These are phyloP conservation scores for Hoplias malabaricus DNA, from an alignment of 2,113 vertebrate species.

Conservation along the genomic window DNA sequence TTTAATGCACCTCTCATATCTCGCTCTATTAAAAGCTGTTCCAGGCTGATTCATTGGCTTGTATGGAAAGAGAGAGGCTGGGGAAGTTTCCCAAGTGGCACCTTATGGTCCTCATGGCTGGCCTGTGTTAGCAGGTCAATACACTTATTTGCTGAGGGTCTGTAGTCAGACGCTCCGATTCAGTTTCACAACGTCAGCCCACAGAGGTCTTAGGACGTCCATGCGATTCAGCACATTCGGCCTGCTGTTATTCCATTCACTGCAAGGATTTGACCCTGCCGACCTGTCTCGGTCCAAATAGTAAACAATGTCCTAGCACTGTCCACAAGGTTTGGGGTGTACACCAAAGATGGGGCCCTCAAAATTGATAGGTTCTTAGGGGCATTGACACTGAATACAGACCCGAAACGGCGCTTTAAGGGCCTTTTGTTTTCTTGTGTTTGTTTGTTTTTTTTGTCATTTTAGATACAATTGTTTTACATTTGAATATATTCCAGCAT, in stretches of 20 bases:
- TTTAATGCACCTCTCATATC: slow-evolving; percentile 16
- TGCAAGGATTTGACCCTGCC: slow-evolving; percentile 22
- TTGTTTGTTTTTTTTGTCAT: too few species aligned
- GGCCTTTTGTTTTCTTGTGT: too few species aligned
- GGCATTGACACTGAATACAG: too few species aligned
- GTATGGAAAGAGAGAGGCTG: slow-evolving; percentile 20
- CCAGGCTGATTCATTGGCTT: not conserved
- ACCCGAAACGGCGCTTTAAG: too few species aligned
- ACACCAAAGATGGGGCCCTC: not conserved
- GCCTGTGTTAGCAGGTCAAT: slow-evolving; percentile 16
- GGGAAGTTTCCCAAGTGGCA: slow-evolving; percentile 40
- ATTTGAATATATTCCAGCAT: too few species aligned
- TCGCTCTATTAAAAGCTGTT: slow-evolving; percentile 14
- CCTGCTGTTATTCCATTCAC: slow-evolving; percentile 2
- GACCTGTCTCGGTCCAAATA: slow-evolving; percentile 19
- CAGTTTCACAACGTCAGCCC: not conserved
- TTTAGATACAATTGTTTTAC: too few species aligned
- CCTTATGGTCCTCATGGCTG: not conserved
- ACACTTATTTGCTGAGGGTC: not conserved
- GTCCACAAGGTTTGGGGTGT: slow-evolving; percentile 15
- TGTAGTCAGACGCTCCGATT: not conserved
- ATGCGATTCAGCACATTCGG: slow-evolving; percentile 25
- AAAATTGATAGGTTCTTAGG: too few species aligned
- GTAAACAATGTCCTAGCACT: slow-evolving; percentile 20
- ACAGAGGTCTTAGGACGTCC: not conserved